These are phyloP conservation scores for Galerucella calmariensis DNA, from an alignment of 2,888 invertebrate species.

Conservation along the genomic window DNA sequence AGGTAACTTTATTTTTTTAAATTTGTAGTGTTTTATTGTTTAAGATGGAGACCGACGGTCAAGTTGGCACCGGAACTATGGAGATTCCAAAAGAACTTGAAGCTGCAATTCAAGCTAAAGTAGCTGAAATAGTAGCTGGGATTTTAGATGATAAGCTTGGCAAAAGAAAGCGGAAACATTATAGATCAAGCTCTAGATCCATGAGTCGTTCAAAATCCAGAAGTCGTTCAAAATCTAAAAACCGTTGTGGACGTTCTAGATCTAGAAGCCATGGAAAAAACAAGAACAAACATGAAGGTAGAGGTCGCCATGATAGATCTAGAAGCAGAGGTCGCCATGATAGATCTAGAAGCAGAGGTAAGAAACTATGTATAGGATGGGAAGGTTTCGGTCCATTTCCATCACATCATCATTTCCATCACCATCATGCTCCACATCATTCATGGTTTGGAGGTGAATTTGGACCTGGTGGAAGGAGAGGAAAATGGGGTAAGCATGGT, in stretches of 20 bases:
- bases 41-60: background rate
- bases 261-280: background rate
- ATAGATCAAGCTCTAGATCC: background rate
- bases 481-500: background rate
- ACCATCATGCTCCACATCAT: background rate
- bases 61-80: background rate
- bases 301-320: background rate
- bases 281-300: background rate
- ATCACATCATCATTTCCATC: conserved; percentile 1
- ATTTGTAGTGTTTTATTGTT: background rate
- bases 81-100: conserved; percentile 4
- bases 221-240: background rate
- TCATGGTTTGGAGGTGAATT: background rate
- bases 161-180: background rate
- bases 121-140: background rate
- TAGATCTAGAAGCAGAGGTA: conserved; percentile 7
- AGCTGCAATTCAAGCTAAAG: background rate
- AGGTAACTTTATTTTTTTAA: background rate
- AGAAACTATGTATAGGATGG: background rate
- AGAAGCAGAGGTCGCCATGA: background rate
- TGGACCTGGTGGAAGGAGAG: conserved; percentile 2
- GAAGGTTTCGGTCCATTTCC: background rate
- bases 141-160: background rate
- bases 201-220: background rate
- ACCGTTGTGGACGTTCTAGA: background rate